phyloP scores from a whole-genome alignment of 2,797 vertebrate species.

The Strix occidentalis region DNA sequence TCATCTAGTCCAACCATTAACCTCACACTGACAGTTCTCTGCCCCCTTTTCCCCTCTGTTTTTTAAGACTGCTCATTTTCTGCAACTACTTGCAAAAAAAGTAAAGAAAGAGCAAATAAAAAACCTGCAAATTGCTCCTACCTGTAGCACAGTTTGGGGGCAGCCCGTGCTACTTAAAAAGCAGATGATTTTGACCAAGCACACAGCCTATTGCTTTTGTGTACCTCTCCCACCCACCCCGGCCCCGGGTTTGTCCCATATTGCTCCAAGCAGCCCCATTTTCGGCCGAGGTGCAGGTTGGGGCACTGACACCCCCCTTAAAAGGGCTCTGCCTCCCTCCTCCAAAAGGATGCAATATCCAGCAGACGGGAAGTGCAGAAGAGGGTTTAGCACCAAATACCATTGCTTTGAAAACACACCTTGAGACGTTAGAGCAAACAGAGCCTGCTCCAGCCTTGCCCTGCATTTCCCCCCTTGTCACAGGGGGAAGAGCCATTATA shows the following conservation, averaged over 20 bases:
- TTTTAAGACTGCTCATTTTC: background rate
- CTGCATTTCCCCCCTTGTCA: background rate
- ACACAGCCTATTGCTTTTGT: background rate
- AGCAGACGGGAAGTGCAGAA: background rate
- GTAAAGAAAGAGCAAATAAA: background rate
- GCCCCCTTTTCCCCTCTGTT: background rate
- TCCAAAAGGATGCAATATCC: background rate
- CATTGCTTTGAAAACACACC: slow-evolving; percentile 31
- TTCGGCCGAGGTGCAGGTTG: background rate
- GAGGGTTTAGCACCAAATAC: background rate
- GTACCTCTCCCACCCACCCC: background rate
- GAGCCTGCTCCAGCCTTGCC: slow-evolving; percentile 26
- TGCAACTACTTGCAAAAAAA: background rate
- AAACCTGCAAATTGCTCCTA: background rate
- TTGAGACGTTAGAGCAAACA: slow-evolving; percentile 1
- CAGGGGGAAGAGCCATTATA: slow-evolving; percentile 12
- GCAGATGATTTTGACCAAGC: background rate
- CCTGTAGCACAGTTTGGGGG: too few relatives aligned
- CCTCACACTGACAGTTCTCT: background rate
- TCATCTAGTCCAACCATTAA: too few relatives aligned
- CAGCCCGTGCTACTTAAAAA: background rate
- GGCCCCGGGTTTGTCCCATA: fast-evolving
- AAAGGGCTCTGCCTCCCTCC: background rate
- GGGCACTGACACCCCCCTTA: background rate
- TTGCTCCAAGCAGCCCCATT: fast-evolving